phyloP scores from a whole-genome alignment of 2,113 vertebrate genomes.

The Pelecanoides urinatrix region DNA sequence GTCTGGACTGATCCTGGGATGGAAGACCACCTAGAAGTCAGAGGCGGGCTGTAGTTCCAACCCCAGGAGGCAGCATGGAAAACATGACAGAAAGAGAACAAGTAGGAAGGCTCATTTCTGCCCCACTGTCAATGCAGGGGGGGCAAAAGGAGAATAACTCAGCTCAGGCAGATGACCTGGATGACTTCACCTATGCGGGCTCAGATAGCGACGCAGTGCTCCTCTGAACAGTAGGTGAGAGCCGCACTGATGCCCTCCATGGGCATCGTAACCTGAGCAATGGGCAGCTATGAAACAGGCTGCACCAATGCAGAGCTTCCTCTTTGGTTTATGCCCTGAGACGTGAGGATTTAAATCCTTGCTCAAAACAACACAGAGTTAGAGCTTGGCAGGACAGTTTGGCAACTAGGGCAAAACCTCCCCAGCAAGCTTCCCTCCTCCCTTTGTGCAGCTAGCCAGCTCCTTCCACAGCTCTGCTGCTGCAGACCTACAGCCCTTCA shows the following conservation, averaged over 20 bases:
- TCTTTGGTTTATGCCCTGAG: background rate
- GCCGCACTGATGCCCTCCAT: background rate
- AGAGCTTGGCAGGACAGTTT: background rate
- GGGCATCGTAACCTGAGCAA: background rate
- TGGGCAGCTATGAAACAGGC: background rate
- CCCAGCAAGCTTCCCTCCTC: background rate
- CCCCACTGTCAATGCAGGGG: fast-evolving
- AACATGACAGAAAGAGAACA: background rate
- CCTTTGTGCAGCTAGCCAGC: background rate
- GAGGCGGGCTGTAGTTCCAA: background rate
- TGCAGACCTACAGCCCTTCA: background rate
- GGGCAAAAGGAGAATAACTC: background rate
- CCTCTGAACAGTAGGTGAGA: background rate
- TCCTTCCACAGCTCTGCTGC: background rate
- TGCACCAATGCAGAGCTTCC: background rate
- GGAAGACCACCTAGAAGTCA: background rate
- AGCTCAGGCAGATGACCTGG: background rate
- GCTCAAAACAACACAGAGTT: background rate
- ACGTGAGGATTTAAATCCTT: background rate
- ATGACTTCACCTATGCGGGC: background rate
- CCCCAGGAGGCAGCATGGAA: background rate
- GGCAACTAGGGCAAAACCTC: background rate
- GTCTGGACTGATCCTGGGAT: background rate
- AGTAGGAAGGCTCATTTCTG: background rate
- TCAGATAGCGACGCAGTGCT: background rate